A percentile compares a stretch with the other conserved stretches of the same genome.
Evolutionary conservation across 2,888 invertebrate species (phyloP).

Genomic region (Branchellion lobata): DNA sequence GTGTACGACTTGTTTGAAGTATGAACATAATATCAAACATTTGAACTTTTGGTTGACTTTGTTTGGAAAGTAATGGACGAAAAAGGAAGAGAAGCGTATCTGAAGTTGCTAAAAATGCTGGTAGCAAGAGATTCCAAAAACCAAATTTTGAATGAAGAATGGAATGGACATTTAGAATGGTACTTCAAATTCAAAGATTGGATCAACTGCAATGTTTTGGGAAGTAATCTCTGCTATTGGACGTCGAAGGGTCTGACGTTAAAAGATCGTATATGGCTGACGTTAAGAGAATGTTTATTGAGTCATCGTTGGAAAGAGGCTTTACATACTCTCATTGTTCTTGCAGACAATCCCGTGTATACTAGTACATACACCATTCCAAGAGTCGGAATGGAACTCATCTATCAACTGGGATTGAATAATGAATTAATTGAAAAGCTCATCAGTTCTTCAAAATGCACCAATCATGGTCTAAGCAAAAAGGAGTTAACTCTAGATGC

Average conservation of each 20-base stretch:
- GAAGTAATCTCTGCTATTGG: neutral
- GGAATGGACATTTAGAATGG: neutral
- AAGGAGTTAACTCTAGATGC: conserved; percentile 11
- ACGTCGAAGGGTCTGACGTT: neutral
- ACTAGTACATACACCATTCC: neutral
- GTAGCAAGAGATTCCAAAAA: neutral
- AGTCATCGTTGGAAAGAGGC: conserved; percentile 34
- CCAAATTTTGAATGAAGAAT: neutral
- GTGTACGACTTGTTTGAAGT: too few species aligned
- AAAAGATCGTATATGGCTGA: neutral
- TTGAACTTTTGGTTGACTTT: too few species aligned
- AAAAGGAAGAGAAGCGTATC: neutral
- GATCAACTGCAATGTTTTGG: neutral
- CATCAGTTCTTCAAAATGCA: neutral
- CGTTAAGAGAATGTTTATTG: conserved; percentile 34
- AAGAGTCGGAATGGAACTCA: conserved; percentile 27
- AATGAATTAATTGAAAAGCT: conserved; percentile 13
- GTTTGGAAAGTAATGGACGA: conserved; percentile 7
- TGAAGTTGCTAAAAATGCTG: neutral
- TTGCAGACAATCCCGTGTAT: conserved; percentile 3
- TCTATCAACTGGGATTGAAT: neutral
- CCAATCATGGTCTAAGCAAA: neutral
- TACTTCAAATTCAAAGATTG: neutral
- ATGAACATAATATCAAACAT: too few species aligned
- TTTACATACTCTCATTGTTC: neutral